phyloP scores from a whole-genome alignment of 2,113 vertebrate genomes.

The Pelmatolapia mariae region DNA sequence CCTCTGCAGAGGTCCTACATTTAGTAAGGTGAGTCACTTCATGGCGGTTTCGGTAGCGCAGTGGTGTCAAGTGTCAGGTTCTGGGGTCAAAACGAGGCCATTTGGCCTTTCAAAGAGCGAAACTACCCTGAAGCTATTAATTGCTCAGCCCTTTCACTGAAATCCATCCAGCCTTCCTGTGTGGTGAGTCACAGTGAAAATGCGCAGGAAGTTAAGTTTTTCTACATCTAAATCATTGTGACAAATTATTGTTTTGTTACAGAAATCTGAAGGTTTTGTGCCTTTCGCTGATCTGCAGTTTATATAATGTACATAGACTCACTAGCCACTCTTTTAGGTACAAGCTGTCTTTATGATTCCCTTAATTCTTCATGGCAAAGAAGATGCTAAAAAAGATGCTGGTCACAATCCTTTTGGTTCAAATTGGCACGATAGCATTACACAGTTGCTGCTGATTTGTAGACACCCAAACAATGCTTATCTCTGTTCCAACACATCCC shows the following conservation, averaged over 20 bases:
- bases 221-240: neutral
- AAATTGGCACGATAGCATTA: neutral
- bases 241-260: neutral
- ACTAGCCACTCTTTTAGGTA: too few relatives aligned
- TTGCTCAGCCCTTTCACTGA: neutral
- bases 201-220: accelerated
- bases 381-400: neutral
- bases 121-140: neutral
- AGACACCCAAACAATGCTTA: neutral
- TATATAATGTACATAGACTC: neutral
- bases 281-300: neutral
- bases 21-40: accelerated
- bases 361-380: neutral
- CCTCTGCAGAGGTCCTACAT: neutral
- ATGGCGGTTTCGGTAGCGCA: neutral
- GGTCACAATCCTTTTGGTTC: neutral
- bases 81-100: neutral
- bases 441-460: neutral
- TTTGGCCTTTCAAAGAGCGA: neutral
- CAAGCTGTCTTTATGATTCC: neutral
- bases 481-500: neutral
- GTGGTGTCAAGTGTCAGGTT: neutral
- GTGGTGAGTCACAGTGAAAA: neutral
- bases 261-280: neutral
- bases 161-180: neutral